Percentiles rank a stretch among this genome's conserved stretches.
Evolutionary conservation across 2,113 vertebrate species (phyloP).

Genomic region (Dasyurus viverrinus): DNA sequence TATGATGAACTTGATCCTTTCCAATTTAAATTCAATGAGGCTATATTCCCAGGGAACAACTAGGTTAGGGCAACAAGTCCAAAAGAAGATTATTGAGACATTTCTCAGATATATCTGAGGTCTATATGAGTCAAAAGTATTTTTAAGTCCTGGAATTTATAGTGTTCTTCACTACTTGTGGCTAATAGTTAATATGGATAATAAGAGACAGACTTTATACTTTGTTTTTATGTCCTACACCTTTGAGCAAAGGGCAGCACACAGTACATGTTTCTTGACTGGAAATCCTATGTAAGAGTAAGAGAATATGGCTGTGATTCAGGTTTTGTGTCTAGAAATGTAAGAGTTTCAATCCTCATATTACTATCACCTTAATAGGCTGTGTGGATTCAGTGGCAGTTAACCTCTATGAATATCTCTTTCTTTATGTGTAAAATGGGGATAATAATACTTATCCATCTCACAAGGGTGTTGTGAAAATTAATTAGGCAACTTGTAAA

Average conservation of each 20-base stretch:
- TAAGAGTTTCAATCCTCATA: neutral
- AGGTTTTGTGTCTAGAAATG: neutral
- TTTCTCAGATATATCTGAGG: neutral
- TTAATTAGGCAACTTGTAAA: constrained; percentile 47
- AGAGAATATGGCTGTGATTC: neutral
- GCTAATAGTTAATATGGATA: neutral
- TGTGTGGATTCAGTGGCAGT: constrained; percentile 36
- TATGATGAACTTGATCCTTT: neutral
- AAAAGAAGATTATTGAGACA: neutral
- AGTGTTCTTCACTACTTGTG: neutral
- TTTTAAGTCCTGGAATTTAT: neutral
- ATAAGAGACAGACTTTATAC: neutral
- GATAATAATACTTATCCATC: constrained; percentile 49
- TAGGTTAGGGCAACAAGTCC: neutral
- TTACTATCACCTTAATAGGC: neutral
- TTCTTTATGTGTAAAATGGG: constrained; percentile 46
- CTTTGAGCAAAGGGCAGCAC: neutral
- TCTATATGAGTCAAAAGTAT: neutral
- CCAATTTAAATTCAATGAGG: neutral
- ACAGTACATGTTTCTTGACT: neutral
- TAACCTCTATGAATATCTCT: constrained; percentile 34
- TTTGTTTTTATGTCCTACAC: neutral
- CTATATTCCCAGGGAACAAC: neutral
- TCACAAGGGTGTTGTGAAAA: constrained; percentile 55
- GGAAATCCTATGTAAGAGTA: neutral